phyloP scores from a whole-genome alignment of 2,888 invertebrate genomes.

The Drosophila austrosaltans region DNA sequence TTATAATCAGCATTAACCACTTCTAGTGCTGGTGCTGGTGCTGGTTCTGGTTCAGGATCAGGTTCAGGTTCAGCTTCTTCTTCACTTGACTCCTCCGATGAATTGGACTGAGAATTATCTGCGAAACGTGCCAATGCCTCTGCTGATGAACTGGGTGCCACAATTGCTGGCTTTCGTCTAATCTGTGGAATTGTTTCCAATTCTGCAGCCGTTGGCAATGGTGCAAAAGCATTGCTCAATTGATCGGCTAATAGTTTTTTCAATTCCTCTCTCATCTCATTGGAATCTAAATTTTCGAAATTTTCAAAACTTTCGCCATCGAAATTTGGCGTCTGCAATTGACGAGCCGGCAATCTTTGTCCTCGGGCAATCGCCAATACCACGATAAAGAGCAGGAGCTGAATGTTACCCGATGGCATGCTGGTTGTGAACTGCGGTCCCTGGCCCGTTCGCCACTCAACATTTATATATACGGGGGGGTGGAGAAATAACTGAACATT shows the following conservation, averaged over 20 bases:
- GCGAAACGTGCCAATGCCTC: slow-evolving; percentile 47
- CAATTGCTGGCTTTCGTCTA: slow-evolving; percentile 52
- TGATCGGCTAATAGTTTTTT: slow-evolving; percentile 52
- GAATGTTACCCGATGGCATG: slow-evolving; percentile 28
- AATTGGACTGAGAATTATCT: slow-evolving; percentile 6
- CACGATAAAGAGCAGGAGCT: slow-evolving; percentile 31
- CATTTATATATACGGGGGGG: slow-evolving; percentile 46
- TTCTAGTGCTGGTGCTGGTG: neutral
- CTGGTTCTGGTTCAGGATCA: neutral
- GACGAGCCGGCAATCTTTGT: slow-evolving; percentile 36
- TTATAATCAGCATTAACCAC: slow-evolving; percentile 43
- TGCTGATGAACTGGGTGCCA: slow-evolving; percentile 48
- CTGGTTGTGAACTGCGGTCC: slow-evolving; percentile 40
- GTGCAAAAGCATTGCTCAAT: slow-evolving; percentile 55
- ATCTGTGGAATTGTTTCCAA: slow-evolving; percentile 6
- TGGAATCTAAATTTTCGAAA: slow-evolving; percentile 35
- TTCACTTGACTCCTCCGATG: slow-evolving; percentile 40
- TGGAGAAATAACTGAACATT: slow-evolving; percentile 6
- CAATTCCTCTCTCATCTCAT: slow-evolving; percentile 40
- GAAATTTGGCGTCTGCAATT: slow-evolving; percentile 48
- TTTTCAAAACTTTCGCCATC: slow-evolving; percentile 62
- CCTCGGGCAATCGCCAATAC: slow-evolving; percentile 17
- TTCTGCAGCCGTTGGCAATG: slow-evolving; percentile 51
- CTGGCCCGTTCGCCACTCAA: slow-evolving; percentile 20
- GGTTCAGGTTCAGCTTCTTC: slow-evolving; percentile 31